Percentiles rank a stretch among this genome's conserved stretches.
These are phyloP conservation scores for Lytechinus pictus DNA, from an alignment of 35 echinoderm and acorn worm species.

Conservation along the genomic window DNA sequence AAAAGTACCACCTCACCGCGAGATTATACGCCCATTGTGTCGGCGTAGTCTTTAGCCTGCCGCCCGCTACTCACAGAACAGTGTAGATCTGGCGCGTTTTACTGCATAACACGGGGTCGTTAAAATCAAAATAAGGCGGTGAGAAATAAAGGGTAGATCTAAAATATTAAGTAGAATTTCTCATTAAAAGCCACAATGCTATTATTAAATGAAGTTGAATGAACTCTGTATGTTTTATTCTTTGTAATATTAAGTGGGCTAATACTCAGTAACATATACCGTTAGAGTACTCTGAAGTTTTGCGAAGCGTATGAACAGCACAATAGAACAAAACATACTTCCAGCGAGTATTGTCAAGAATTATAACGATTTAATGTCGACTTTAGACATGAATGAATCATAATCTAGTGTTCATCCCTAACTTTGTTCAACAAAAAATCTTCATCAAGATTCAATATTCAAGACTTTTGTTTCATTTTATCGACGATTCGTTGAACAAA, in stretches of 20 bases:
- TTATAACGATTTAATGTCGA: neutral
- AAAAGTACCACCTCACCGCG: conserved; percentile 20
- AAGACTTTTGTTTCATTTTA: neutral
- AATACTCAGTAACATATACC: neutral
- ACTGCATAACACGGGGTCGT: neutral
- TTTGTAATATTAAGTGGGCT: neutral
- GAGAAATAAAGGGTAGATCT: neutral
- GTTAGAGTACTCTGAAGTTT: neutral
- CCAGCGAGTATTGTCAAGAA: neutral
- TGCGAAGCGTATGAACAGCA: neutral
- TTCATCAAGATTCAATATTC: neutral
- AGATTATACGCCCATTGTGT: conserved; percentile 45
- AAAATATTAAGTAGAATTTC: neutral
- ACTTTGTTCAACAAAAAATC: neutral
- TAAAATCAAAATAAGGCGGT: neutral
- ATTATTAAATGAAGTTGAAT: neutral
- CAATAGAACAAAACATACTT: neutral
- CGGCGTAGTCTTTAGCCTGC: neutral
- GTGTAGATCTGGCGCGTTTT: neutral
- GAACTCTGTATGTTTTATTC: neutral
- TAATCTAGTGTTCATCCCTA: neutral
- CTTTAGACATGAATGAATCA: neutral
- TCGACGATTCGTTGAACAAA: neutral
- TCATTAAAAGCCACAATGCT: neutral
- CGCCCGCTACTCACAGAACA: neutral